Conservation (phyloP, 2,797 vertebrate genomes). For the Trachops cirrhosus region DNA sequence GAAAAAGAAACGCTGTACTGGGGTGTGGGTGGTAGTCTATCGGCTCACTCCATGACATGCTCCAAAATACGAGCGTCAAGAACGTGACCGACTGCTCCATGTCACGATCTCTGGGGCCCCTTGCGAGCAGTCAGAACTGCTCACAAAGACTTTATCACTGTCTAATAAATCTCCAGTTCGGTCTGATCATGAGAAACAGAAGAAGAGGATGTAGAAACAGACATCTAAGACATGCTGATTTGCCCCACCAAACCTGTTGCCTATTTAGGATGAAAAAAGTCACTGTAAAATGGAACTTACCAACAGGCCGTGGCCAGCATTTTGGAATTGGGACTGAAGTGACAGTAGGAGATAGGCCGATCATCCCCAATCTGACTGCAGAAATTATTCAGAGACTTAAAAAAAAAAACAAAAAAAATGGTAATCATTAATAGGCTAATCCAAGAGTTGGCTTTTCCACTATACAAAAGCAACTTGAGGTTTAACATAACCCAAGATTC, state of each 20-base stretch:
- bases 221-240: neutral
- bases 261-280: neutral
- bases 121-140: neutral
- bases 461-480: neutral
- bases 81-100: neutral
- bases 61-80: neutral
- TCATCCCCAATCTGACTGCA: slow-evolving; percentile 99
- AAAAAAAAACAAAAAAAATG: slow-evolving; percentile 30
- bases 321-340: slow-evolving; percentile 96
- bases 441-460: neutral
- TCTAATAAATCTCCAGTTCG: neutral
- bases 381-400: slow-evolving; percentile 97
- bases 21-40: neutral
- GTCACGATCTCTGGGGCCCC: neutral
- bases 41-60: neutral
- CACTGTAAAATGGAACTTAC: slow-evolving; percentile 81
- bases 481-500: neutral
- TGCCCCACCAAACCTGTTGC: neutral
- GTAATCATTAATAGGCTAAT: neutral
- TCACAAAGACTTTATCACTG: neutral
- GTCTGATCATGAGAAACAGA: neutral
- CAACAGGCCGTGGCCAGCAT: slow-evolving; percentile 95
- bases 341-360: slow-evolving; percentile 96
- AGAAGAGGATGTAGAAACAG: neutral
- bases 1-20: neutral